phyloP scores from a whole-genome alignment of 2,797 vertebrate species.

The Argentina silus region DNA sequence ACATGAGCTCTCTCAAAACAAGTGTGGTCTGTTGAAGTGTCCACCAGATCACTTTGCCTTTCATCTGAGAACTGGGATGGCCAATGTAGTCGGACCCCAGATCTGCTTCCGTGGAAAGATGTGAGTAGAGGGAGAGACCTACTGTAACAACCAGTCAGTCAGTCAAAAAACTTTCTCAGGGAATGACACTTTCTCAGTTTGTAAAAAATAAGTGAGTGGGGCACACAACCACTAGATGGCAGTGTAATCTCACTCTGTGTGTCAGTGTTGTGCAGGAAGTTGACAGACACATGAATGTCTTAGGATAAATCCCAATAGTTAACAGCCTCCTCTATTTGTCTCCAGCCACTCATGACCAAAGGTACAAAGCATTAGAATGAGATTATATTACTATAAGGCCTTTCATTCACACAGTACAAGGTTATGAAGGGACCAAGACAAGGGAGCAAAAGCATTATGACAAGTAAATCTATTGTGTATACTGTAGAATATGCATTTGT shows the following conservation, averaged over 20 bases:
- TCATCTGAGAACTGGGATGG: slow-evolving; percentile 73
- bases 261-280: not conserved
- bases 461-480: no score
- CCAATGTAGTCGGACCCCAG: slow-evolving; percentile 77
- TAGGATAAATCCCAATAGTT: no score
- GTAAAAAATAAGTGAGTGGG: not conserved
- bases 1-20: slow-evolving; percentile 9
- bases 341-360: no score
- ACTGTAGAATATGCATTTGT: not conserved
- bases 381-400: no score
- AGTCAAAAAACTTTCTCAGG: no score
- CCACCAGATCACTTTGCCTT: slow-evolving; percentile 67
- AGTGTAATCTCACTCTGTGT: not conserved
- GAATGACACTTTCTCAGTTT: not conserved
- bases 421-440: no score
- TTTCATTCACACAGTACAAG: no score
- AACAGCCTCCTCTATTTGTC: no score
- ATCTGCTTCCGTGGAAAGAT: slow-evolving; percentile 72
- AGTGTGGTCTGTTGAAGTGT: slow-evolving; percentile 70
- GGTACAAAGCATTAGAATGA: no score
- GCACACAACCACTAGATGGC: slow-evolving; percentile 21
- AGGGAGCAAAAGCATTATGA: no score
- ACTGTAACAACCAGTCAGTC: not conserved
- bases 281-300: not conserved
- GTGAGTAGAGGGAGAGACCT: slow-evolving; percentile 63